phyloP scores from a whole-genome alignment of 2,113 vertebrate genomes.

The Chlamydotis undulata region DNA sequence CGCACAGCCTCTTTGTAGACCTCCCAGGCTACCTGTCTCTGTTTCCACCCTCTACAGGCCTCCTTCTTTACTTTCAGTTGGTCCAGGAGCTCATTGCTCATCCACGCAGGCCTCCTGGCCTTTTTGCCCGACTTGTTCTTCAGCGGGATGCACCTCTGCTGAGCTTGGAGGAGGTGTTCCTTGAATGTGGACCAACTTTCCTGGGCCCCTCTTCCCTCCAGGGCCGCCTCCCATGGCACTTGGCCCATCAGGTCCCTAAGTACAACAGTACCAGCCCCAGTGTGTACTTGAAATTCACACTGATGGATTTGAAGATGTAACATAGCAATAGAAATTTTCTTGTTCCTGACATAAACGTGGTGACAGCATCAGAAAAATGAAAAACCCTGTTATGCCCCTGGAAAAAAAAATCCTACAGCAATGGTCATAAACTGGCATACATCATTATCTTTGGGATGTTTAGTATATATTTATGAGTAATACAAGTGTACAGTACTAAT shows the following conservation, averaged over 20 bases:
- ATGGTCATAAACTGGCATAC: neutral
- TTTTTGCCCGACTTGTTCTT: too few species aligned
- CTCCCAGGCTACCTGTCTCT: too few species aligned
- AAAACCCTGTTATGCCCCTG: neutral
- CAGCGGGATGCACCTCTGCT: too few species aligned
- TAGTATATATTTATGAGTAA: neutral
- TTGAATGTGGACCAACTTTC: too few species aligned
- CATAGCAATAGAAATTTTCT: neutral
- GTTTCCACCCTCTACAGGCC: too few species aligned
- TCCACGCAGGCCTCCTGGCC: too few species aligned
- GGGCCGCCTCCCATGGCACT: too few species aligned
- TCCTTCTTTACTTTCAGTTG: too few species aligned
- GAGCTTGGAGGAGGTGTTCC: too few species aligned
- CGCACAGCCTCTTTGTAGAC: too few species aligned
- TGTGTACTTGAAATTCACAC: neutral
- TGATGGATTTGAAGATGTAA: neutral
- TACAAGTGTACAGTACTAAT: neutral
- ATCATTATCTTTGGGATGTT: neutral
- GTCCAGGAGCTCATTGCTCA: too few species aligned
- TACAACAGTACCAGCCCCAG: neutral
- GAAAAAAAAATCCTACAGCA: neutral
- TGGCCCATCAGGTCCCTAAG: neutral
- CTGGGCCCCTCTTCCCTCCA: too few species aligned
- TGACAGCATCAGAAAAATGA: neutral
- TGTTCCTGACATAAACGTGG: neutral